Base-by-base conservation (phyloP, 2,113 vertebrate genomes). In the Centrocercus urophasianus region DNA sequence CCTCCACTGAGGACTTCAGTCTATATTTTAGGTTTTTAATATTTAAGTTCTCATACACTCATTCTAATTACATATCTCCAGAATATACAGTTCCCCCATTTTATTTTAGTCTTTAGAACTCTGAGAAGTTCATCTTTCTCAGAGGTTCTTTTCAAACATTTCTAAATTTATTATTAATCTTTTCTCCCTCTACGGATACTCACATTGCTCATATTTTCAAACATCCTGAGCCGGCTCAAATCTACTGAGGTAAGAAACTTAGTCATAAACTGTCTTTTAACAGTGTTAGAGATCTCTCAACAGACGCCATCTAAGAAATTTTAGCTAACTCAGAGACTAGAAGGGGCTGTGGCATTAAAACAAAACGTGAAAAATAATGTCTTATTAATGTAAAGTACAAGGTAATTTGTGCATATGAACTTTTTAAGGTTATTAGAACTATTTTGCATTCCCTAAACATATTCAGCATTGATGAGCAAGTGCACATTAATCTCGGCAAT, bases 401-500 rank as follows among this genome's bases (percentile, higher is more conserved):
- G 2, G 17, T 86, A 92, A 85, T 75, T 72, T 82, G 28, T 52
- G 64, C 72, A 70, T 86, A 60, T 27, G 61, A 38, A 43, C 22
- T 24, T 61, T 95, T 96, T 93, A 92, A 81, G 71, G 50, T 89
- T 95, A 93, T 50, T 38, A 79, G 65, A 74, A 85, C 40, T 87
- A 75, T 88, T 96, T 96, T 95, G 74, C 90, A 28, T 85, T 97
- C 84, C 66, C 77, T 89, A 90, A 79, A 61, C 84, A 67, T 50
- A 47, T 86, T 71, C 34, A 25, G 21, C 47, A 72, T 87, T 96
- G 92, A 88, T 93, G 77, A 96, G 67, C 88, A 77, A 92, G 24
- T 27, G 24, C 18, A 24, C 84, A 84, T 83, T 93, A 96, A 96
- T 96, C 93, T 94, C 86, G 83, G 91, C 71, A 88, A 36, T 60